A percentile compares a stretch with the other conserved stretches of the same genome.
Conservation (phyloP, 2,113 vertebrate species). For the Neolamprologus brichardi region DNA sequence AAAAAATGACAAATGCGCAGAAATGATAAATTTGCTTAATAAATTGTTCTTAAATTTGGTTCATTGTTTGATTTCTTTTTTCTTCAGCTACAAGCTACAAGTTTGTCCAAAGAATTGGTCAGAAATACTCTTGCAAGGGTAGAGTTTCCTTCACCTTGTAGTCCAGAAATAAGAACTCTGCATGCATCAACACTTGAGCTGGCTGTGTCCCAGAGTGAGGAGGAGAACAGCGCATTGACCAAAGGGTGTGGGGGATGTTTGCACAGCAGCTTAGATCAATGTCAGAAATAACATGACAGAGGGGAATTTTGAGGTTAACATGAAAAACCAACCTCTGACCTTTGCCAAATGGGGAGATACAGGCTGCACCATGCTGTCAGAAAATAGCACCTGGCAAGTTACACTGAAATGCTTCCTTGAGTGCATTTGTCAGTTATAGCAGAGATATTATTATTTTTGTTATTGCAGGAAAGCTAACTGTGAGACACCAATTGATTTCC, state of each 20-base stretch:
- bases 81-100: not conserved
- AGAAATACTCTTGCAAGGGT: not conserved
- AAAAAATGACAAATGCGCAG: not conserved
- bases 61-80: not conserved
- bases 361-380: not conserved
- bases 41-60: not conserved
- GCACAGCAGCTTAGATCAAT: not conserved
- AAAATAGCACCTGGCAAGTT: not conserved
- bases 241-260: not conserved
- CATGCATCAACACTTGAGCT: not conserved
- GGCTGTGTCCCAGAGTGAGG: not conserved
- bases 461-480: not conserved
- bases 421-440: not conserved
- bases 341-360: not conserved
- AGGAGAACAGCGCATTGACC: not conserved
- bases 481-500: not conserved
- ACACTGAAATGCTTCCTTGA: not conserved
- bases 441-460: not conserved
- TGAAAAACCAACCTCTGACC: not conserved
- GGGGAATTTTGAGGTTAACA: not conserved
- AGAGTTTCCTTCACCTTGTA: not conserved
- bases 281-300: not conserved
- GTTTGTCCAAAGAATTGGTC: not conserved
- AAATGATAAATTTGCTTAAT: not conserved
- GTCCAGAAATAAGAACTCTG: not conserved